Conservation (phyloP, 1,140 invertebrate genomes). For the Megalonaias nervosa region DNA sequence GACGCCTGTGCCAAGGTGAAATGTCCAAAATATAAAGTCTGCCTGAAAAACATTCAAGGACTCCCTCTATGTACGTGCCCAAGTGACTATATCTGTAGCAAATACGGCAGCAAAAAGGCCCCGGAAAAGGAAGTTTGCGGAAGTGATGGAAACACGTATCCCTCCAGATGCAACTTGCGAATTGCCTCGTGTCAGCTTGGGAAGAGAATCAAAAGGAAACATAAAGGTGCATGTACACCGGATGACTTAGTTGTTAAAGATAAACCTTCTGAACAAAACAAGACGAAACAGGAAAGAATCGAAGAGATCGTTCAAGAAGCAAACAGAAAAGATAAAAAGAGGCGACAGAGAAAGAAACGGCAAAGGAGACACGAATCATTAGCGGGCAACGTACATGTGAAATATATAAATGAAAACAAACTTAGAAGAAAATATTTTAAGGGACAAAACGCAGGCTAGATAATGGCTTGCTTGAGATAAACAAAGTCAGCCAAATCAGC, state of each 20-base stretch:
- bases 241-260: slow-evolving; percentile 5
- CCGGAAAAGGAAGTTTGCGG: slow-evolving; percentile 45
- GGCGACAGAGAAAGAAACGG: too few species aligned
- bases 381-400: too few species aligned
- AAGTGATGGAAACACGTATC: slow-evolving; percentile 51
- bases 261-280: slow-evolving; percentile 2
- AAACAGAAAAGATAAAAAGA: too few species aligned
- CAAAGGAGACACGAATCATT: too few species aligned
- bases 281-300: too few species aligned
- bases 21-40: slow-evolving; percentile 59
- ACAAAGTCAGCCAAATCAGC: too few species aligned
- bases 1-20: slow-evolving; percentile 46
- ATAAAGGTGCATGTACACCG: slow-evolving; percentile 27
- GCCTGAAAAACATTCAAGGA: slow-evolving; percentile 57
- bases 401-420: too few species aligned
- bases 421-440: too few species aligned
- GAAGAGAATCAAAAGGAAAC: slow-evolving; percentile 25
- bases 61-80: slow-evolving; percentile 59
- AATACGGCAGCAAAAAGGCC: slow-evolving; percentile 16
- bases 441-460: too few species aligned
- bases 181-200: slow-evolving; percentile 25
- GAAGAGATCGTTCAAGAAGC: too few species aligned
- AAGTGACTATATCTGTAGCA: slow-evolving; percentile 47
- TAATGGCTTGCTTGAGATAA: too few species aligned
- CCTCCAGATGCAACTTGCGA: slow-evolving; percentile 40